Percentiles rank a stretch among this genome's conserved stretches.
phyloP scores from a whole-genome alignment of 2,888 invertebrate genomes.

The Lasiommata megera region DNA sequence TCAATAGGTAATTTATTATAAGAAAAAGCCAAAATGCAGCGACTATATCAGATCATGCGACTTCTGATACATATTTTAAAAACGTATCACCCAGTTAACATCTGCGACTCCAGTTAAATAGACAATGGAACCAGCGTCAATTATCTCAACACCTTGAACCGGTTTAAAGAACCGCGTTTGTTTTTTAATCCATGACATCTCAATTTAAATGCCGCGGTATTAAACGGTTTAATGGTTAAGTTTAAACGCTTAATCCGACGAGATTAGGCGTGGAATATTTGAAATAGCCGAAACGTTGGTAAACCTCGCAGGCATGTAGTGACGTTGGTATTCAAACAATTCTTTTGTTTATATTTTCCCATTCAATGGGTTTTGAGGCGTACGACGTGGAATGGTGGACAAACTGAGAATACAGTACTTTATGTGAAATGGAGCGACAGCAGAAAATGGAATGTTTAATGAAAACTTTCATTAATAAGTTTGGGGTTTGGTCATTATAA shows the following conservation, averaged over 20 bases:
- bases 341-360: conserved; percentile 28
- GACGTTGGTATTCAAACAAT: conserved; percentile 18
- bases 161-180: neutral
- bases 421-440: conserved; percentile 27
- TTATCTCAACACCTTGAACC: no score
- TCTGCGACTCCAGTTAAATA: no score
- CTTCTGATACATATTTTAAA: no score
- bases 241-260: neutral
- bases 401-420: conserved; percentile 16
- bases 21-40: no score
- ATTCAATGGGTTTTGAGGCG: conserved; percentile 12
- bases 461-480: no score
- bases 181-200: conserved; percentile 1
- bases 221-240: neutral
- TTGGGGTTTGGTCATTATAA: no score
- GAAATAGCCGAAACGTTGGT: neutral
- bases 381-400: conserved; percentile 9
- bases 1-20: no score
- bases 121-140: no score
- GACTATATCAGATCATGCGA: no score
- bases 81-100: no score
- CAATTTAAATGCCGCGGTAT: neutral
- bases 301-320: neutral
- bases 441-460: no score
- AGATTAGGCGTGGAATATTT: neutral